Evolutionary conservation across 2,113 vertebrate species (phyloP), one percentile per base, ranked within the genome.

Genomic region (Junco hyemalis): DNA sequence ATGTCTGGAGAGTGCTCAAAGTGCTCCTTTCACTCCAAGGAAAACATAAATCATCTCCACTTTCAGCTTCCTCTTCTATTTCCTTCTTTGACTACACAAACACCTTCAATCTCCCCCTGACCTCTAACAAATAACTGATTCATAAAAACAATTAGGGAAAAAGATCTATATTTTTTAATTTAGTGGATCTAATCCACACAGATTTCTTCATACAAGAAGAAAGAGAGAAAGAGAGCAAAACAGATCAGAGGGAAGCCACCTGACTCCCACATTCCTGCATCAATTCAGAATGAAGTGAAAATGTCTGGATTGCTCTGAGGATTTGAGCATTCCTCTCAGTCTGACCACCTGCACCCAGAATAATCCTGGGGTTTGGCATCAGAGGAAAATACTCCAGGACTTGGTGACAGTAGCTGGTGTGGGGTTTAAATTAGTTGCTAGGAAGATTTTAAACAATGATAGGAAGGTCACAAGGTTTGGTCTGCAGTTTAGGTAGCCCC

Each of bases 371-470:
- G 9, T 50, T 47, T 60, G 21, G 18, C 8, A 61, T 68, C 24
- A 19, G 9, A 19, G 13, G 22, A 42, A 79, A 54, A 71, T 11
- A 31, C 15, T n/a, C 7, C 5, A 59, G 5, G 20, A 50, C 2
- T 48, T 0, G 1, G 13, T 23, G 26, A 2, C 20, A 47, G 29
- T 6, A 65, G 11, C 13, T 72, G 2, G 0, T 18, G 9, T 57
- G 38, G 11, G 3, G 3, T 12, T 65, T 73, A 33, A 77, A 51
- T 22, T 2, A 31, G 12, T 25, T 6, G 0, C 11, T 38, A 42
- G 12, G 18, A 48, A 72, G 6, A 2, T 47, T 44, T 69, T 19
- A 84, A 8, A 24, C 1, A 28, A 17, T 6, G 5, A 64, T 3
- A 22, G 1, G 4, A 60, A 25, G 6, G 9, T 72, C 5, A 23